phyloP scores from a whole-genome alignment of 2,797 vertebrate species.

The Notamacropus eugenii region DNA sequence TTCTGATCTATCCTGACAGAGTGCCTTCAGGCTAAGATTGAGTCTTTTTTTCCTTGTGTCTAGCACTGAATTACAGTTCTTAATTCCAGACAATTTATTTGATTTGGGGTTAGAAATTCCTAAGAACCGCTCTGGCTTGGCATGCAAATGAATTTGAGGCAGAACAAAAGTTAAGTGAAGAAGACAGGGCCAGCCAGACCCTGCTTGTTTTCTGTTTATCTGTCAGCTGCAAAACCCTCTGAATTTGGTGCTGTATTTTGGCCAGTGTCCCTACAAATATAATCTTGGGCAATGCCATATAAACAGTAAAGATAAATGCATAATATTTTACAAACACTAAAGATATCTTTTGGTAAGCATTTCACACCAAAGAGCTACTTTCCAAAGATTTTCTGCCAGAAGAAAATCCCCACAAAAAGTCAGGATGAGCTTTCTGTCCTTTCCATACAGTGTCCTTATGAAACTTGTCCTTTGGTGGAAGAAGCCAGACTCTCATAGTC shows the following conservation, averaged over 20 bases:
- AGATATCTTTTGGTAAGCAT: background rate
- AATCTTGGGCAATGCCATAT: background rate
- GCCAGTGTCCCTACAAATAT: background rate
- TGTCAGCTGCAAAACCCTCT: background rate
- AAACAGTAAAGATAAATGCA: background rate
- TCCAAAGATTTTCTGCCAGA: background rate
- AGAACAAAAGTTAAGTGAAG: background rate
- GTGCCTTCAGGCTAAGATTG: background rate
- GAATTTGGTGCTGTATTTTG: background rate
- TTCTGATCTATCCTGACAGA: background rate
- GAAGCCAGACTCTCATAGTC: background rate
- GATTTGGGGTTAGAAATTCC: background rate
- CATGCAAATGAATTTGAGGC: background rate
- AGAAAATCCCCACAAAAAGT: background rate
- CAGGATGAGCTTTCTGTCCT: background rate
- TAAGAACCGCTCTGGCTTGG: background rate
- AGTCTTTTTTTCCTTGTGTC: background rate
- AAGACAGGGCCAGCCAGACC: background rate
- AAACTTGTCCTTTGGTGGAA: background rate
- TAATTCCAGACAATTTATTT: background rate
- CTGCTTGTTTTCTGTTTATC: background rate
- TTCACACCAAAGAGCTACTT: background rate
- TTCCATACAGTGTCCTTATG: background rate
- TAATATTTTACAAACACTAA: background rate
- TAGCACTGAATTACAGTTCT: background rate